Evolutionary conservation across 1,140 invertebrate species (phyloP), one percentile per base, ranked within the genome.

Genomic region (Ganaspis sp.): DNA sequence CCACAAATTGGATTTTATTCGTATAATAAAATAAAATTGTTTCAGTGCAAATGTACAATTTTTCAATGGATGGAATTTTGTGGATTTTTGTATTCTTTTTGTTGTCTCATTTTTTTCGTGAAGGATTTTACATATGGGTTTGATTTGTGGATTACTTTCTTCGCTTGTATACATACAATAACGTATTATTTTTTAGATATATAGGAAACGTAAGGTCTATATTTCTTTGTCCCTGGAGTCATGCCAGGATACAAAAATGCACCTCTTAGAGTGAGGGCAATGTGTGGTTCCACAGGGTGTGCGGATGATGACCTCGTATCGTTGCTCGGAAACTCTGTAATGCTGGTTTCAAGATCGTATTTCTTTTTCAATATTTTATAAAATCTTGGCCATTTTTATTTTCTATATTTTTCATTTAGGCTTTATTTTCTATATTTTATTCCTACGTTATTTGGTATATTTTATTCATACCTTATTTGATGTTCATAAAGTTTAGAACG

Each of bases 181-280:
- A 84, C 84, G 84, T 76, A 76, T 77, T 73, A 79, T 81, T 84
- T 83, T 85, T 81, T 84, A 71, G 78, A 74, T 37, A 79, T 75
- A 75, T 45, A 21, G 69, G 23, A 9, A 4, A 42, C n/a, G 17
- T 17, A 54, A 77, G 69, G 83, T 71, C 77, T 77, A 81, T 84
- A 84, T 84, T 83, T 84, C 78, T 82, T 75, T 70, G 79, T 79
- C 77, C 77, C 79, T 84, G 83, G 83, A 83, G 77, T 81, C 77
- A 70, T 79, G 83, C 81, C 83, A 84, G 75, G 77, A 77, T 75
- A 79, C 75, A 81, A 84, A 81, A 81, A 77, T 83, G 74, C 72
- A 74, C 76, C 76, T 77, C 72, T 38, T 45, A 64, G 26, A 23
- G 17, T 29, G 73, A 64, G 29, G n/a, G 34, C 21, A 9, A n/a